Conservation (phyloP, 2,113 vertebrate genomes). For the Stomatorhinus ivindoensis region DNA sequence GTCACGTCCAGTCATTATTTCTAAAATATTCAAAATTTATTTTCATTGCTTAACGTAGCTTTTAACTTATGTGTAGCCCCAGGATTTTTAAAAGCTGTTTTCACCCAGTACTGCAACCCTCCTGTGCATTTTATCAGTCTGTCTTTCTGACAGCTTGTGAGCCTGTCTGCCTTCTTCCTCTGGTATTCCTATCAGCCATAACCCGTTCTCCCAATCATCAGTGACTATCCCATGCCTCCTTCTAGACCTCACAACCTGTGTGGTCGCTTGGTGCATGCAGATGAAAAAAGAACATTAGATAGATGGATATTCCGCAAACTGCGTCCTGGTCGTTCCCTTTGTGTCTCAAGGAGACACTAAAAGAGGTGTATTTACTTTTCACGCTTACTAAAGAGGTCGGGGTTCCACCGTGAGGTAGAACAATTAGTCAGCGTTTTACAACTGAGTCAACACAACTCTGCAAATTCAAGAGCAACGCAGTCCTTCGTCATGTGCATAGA, state of each 20-base stretch:
- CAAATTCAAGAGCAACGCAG: background rate
- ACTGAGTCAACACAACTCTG: background rate
- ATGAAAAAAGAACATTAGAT: constrained; percentile 13
- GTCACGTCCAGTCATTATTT: background rate
- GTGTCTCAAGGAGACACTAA: constrained; percentile 54
- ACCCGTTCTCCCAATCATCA: background rate
- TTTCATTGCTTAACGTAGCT: background rate
- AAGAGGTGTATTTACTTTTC: constrained; percentile 64
- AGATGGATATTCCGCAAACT: constrained; percentile 30
- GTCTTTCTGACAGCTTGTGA: background rate
- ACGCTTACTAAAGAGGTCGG: constrained; percentile 38
- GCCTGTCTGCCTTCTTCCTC: background rate
- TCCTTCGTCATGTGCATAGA: background rate
- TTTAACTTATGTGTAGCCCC: background rate
- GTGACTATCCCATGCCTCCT: background rate
- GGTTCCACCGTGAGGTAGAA: constrained; percentile 6
- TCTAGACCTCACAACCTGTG: constrained; percentile 5
- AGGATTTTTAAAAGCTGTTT: background rate
- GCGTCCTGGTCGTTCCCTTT: constrained; percentile 51
- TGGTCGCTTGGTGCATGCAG: background rate
- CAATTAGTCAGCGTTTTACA: constrained; percentile 1
- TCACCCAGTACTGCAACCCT: background rate
- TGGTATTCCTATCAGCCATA: constrained; percentile 5
- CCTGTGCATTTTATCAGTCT: background rate
- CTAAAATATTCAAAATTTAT: background rate